Evolutionary conservation across 2,113 vertebrate species (phyloP), one percentile per base, ranked within the genome.

Genomic region (Corydoras maculifer): DNA sequence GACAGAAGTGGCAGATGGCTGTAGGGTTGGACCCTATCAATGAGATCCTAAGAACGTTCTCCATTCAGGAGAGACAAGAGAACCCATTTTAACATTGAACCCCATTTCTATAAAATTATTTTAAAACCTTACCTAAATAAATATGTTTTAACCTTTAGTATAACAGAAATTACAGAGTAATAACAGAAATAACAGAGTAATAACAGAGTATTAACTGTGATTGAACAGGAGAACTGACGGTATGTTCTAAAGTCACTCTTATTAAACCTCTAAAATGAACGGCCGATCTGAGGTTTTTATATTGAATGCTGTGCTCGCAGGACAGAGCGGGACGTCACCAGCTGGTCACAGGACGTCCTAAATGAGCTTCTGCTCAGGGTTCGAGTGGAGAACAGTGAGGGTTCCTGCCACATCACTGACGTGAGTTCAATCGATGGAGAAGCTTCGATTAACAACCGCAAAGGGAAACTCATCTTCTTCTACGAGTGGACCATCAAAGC

Each of bases 281-380:
- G 4, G 4, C 35, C 4, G 7, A 4, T 43, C 35, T 43, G 35
- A 43, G 35, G 35, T 43, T 35, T 7, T 35, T 43, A 43, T 8
- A 5, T 8, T 43, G 35, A 8, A 5, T 8, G 35, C 35, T 43
- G 35, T 35, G 32, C 11, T 59, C 63, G 62, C 81, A 94, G 93
- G 93, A 94, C 92, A 6, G 93, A 94, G 76, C 88, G 93, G 10
- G 93, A 94, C 85, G 93, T 89, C n/a, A 91, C 91, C n/a, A 89
- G 89, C 55, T 94, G 93, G 93, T 94, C 93, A 63, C 87, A 88
- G 0, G 92, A 94, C 49, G 87, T 91, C 70, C 86, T 94, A 81
- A 93, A 92, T 76, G 81, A 84, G 0, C 85, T 94, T 5, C 86
- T 94, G 8, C 77, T 93, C 75, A 88, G 85, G 3, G 82, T 94